A percentile compares a stretch with the other conserved stretches of the same genome.
These are phyloP conservation scores for Chrysoperla carnea DNA, from an alignment of 1,140 invertebrate genomes.

Conservation along the genomic window DNA sequence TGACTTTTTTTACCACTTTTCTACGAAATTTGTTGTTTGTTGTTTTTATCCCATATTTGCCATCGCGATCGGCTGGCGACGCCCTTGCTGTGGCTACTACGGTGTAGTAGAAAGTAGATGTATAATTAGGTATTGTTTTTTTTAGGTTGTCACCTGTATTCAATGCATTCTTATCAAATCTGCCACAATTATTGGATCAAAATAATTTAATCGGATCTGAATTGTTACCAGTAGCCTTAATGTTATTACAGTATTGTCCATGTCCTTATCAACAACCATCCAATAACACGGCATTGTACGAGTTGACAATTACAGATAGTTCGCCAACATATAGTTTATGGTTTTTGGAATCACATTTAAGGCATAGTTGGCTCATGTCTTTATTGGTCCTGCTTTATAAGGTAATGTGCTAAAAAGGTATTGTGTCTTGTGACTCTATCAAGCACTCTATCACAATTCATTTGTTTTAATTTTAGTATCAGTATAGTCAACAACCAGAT, in stretches of 20 bases:
- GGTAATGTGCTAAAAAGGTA: constrained; percentile 29
- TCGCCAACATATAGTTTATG: constrained; percentile 64
- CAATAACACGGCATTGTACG: constrained; percentile 17
- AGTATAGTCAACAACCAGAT: constrained; percentile 69
- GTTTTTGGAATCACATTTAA: constrained; percentile 65
- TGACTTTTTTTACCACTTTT: too few relatives aligned
- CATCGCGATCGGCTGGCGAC: too few relatives aligned
- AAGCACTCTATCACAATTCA: not conserved
- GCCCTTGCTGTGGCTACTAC: too few relatives aligned
- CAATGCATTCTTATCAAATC: constrained; percentile 84
- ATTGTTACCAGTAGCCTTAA: constrained; percentile 68
- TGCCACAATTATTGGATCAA: constrained; percentile 85
- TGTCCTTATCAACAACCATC: constrained; percentile 38
- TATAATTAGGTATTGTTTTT: too few relatives aligned
- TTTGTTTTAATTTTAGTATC: constrained; percentile 46
- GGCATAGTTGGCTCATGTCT: constrained; percentile 83
- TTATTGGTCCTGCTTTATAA: constrained; percentile 94
- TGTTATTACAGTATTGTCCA: constrained; percentile 76
- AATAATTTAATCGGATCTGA: constrained; percentile 81
- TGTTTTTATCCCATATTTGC: too few relatives aligned
- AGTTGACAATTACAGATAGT: constrained; percentile 21
- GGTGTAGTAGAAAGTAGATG: too few relatives aligned
- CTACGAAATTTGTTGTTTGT: too few relatives aligned
- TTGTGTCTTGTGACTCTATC: not conserved
- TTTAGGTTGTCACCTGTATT: constrained; percentile 77